A percentile compares a stretch with the other conserved stretches of the same genome.
These are phyloP conservation scores for Dromas ardeola DNA, from an alignment of 2,113 vertebrate genomes.

Conservation along the genomic window DNA sequence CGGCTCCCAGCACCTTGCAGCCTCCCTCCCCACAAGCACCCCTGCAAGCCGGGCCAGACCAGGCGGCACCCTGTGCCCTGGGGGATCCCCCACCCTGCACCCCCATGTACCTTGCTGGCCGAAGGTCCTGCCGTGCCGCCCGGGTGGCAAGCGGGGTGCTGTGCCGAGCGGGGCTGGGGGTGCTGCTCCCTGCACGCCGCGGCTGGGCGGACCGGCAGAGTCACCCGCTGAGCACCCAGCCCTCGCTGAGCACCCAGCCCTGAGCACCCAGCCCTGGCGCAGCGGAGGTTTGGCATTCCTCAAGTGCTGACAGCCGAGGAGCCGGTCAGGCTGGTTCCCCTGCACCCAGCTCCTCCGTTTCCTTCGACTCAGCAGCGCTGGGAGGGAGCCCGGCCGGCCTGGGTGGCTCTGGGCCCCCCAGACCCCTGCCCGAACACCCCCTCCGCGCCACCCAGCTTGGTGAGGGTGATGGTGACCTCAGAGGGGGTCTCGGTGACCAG, in stretches of 20 bases:
- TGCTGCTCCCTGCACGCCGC: neutral
- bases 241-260: conserved; percentile 20
- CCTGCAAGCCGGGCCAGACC: neutral
- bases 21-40: neutral
- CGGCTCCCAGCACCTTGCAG: neutral
- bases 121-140: neutral
- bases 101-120: conserved; percentile 19
- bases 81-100: neutral
- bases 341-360: conserved; percentile 2
- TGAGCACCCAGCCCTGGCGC: conserved; percentile 58
- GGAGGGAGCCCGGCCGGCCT: neutral
- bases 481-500: neutral
- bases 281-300: conserved; percentile 76
- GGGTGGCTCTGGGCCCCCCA: neutral
- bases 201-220: conserved; percentile 65
- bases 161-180: neutral
- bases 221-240: conserved; percentile 47
- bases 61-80: neutral
- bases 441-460: fast-evolving
- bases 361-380: conserved; percentile 43
- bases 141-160: neutral
- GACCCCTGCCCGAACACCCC: neutral
- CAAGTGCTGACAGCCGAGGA: conserved; percentile 69
- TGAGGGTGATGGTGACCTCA: neutral
- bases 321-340: conserved; percentile 76